Percentiles rank a stretch among this genome's conserved stretches.
Conservation (phyloP, 2,797 vertebrate species). For the Tragelaphus oryx region DNA sequence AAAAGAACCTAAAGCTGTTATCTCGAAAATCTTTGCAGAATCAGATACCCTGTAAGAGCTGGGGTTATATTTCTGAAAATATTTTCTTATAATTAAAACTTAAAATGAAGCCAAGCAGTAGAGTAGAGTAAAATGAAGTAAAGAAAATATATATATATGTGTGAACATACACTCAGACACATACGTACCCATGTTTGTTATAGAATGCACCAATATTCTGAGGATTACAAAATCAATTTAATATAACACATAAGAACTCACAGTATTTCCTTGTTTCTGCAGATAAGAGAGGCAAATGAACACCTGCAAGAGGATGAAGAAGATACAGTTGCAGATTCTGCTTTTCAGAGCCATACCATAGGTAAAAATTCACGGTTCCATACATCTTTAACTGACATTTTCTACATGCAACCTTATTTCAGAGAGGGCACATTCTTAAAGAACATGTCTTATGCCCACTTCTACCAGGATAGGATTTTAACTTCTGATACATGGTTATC, state of each 20-base stretch:
- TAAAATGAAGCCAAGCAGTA: constrained; percentile 7
- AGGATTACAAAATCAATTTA: background rate
- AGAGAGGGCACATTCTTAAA: background rate
- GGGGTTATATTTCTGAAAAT: constrained; percentile 62
- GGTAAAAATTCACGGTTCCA: constrained; percentile 81
- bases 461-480: background rate
- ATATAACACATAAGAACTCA: constrained; percentile 45
- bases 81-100: constrained; percentile 53
- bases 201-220: background rate
- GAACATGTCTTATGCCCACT: background rate
- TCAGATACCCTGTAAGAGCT: constrained; percentile 20
- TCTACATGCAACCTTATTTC: background rate
- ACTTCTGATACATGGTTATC: background rate
- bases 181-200: background rate
- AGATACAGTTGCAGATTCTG: constrained; percentile 79
- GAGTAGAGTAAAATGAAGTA: background rate
- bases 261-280: constrained; percentile 60
- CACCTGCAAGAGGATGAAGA: constrained; percentile 85
- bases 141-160: background rate
- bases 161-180: background rate
- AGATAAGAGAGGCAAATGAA: constrained; percentile 86
- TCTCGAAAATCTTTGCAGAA: constrained; percentile 16
- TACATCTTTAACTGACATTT: background rate
- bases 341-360: constrained; percentile 89
- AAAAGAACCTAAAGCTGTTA: constrained; percentile 57